Base-by-base conservation (phyloP, 1,140 invertebrate genomes). In the Ceratosolen fusciceps region DNA sequence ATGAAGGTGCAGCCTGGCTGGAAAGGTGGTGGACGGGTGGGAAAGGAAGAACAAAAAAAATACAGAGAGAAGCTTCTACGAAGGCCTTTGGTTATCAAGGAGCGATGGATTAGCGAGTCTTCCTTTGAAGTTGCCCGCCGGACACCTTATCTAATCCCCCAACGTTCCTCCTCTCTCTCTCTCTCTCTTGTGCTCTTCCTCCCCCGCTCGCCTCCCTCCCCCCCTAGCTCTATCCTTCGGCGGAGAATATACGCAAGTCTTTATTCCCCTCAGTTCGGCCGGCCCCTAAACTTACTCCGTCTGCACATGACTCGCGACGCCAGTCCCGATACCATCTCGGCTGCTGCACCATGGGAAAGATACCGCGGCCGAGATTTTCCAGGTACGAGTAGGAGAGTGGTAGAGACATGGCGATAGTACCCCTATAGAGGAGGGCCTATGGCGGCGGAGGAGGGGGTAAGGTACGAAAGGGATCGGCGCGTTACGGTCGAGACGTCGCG, bases 101-200 rank as follows among this genome's bases (percentile, higher is more conserved):
- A 86, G 83, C 83, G 82, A 82, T 84, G 85, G 87, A 88, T 88
- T 88, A 88, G 84, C 84, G 84, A 68, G 85, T 81, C 80, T 80
- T 79, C 78, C 86, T 88, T 88, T 88, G 85, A 88, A 86, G 85
- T 87, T 80, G 79, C 76, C 87, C 87, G 87, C 85, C 78, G 56
- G 47, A 70, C 77, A 79, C 82, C 85, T 87, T 88, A 88, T 88
- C 87, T 88, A 88, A 87, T 88, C 87, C 82, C 83, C 14, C 21
- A 16, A 26, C 77, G 68, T 76, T 82, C 31, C n/a, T 19, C 37
- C 19, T n/a, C 60, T 62, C 58, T 62, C 26, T 34, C 29, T 62
- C 58, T 62, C 58, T 62, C 26, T 83, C 84, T 80, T 78, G 81
- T 77, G 82, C 84, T 82, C 75, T 80, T 79, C 83, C 77, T 77